phyloP scores from a whole-genome alignment of 37 sponge, comb jelly and placozoan species.

The Beroe forskalii region DNA sequence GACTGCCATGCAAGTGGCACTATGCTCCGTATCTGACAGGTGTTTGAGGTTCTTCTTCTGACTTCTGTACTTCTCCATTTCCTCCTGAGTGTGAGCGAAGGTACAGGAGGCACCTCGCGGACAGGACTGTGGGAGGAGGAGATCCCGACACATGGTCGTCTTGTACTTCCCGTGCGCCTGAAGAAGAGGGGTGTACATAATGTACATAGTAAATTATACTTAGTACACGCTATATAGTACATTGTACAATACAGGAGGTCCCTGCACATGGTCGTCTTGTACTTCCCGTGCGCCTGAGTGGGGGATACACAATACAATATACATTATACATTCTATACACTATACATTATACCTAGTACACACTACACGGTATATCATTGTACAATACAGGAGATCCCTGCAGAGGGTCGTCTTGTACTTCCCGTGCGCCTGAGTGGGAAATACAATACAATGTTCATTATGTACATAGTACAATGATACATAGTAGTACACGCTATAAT shows the following conservation, averaged over 20 bases:
- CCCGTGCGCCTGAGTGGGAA: conserved; percentile 47
- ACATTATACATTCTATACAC: no score
- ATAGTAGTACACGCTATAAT: not conserved
- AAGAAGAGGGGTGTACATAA: not conserved
- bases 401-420: no score
- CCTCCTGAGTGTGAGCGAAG: conserved; percentile 85
- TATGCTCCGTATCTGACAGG: conserved; percentile 1
- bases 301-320: no score
- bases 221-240: not conserved
- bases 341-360: no score
- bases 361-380: no score
- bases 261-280: conserved; percentile 88
- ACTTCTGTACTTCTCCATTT: conserved; percentile 72
- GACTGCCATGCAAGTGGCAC: conserved; percentile 21
- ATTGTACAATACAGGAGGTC: conserved; percentile 58
- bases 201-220: not conserved
- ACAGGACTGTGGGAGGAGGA: conserved; percentile 74
- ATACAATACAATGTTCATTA: no score
- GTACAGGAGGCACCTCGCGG: conserved; percentile 83
- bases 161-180: conserved; percentile 73
- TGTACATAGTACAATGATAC: not conserved
- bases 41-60: conserved; percentile 60
- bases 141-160: conserved; percentile 85
- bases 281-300: conserved; percentile 70
- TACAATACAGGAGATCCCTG: no score